Conservation (phyloP, 2,888 invertebrate species). For the Drosophila austrosaltans region DNA sequence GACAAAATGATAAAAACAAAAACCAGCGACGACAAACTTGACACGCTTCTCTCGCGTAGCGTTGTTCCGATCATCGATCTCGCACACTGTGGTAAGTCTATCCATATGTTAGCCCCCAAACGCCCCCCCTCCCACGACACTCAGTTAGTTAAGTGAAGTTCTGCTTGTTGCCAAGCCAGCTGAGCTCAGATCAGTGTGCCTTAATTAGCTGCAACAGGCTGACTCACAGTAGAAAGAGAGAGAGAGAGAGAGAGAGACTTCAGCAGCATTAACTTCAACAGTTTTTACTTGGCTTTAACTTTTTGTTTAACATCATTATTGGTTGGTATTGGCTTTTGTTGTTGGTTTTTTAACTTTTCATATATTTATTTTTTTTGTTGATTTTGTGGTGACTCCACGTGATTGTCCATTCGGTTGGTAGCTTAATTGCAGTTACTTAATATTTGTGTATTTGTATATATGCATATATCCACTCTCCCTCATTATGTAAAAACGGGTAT, state of each 20-base stretch:
- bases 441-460: constrained; percentile 23
- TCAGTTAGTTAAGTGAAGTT: background rate
- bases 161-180: constrained; percentile 2
- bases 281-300: constrained; percentile 20
- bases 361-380: constrained; percentile 5
- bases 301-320: constrained; percentile 8
- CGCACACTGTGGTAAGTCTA: constrained; percentile 88
- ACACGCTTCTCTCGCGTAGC: constrained; percentile 88
- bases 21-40: constrained; percentile 85
- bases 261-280: background rate
- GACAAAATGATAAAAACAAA: constrained; percentile 82
- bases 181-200: background rate
- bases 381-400: constrained; percentile 21
- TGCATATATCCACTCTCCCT: background rate
- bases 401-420: constrained; percentile 28
- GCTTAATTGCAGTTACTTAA: constrained; percentile 58
- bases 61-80: constrained; percentile 91
- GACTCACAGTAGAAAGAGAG: background rate
- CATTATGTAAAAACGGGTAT: background rate
- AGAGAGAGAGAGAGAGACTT: background rate
- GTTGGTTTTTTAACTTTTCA: constrained; percentile 30
- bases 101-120: background rate
- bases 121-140: background rate
- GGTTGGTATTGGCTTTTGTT: constrained; percentile 10
- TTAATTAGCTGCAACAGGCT: constrained; percentile 8